Evolutionary conservation across 2,113 vertebrate genomes (phyloP).

Genomic region (Hydrochoerus hydrochaeris): DNA sequence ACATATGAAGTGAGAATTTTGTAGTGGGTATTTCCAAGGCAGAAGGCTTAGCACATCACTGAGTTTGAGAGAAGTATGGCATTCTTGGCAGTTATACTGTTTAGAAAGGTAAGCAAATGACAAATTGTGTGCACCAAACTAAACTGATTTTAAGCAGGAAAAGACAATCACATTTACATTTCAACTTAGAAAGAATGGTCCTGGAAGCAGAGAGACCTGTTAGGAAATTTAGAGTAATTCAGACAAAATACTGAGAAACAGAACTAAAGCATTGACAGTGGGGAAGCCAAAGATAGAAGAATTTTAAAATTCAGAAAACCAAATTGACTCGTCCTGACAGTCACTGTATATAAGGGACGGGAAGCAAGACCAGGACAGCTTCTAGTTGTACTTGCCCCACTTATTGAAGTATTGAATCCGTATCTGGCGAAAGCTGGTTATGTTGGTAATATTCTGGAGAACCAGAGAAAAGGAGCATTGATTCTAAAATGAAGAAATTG

Average conservation of each 20-base stretch:
- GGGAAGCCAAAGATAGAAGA: not conserved
- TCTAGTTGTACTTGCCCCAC: not conserved
- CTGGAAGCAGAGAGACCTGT: slow-evolving; percentile 1
- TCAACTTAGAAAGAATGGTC: not conserved
- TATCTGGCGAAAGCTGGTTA: not conserved
- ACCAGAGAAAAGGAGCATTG: not conserved
- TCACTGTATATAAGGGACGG: not conserved
- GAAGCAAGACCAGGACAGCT: not conserved
- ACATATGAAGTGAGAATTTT: not conserved
- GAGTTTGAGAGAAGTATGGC: not conserved
- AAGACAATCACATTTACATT: not conserved
- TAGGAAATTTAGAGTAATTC: not conserved
- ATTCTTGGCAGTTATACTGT: not conserved
- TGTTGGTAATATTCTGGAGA: not conserved
- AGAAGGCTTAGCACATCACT: not conserved
- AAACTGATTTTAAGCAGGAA: not conserved
- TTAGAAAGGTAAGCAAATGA: not conserved
- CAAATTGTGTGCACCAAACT: not conserved
- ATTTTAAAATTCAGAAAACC: not conserved
- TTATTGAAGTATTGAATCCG: not conserved
- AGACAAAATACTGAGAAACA: not conserved
- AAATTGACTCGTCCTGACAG: not conserved
- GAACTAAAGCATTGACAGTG: not conserved
- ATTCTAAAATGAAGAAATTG: not conserved
- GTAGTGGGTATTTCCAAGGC: not conserved